phyloP scores from a whole-genome alignment of 1,140 invertebrate genomes.

The Temnothorax curvispinosus region DNA sequence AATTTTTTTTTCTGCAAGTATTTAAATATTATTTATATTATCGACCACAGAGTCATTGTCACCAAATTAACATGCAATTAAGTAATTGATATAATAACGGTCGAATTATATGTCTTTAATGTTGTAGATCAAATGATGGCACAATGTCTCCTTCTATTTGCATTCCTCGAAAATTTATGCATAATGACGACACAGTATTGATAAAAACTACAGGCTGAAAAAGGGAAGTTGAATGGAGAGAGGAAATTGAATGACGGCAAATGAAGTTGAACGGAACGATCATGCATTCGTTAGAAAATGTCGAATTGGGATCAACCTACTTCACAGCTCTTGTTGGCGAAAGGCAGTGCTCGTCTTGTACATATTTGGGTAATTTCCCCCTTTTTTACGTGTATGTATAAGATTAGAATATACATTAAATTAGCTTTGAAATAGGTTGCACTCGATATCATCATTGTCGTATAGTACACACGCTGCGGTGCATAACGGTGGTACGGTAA shows the following conservation, averaged over 20 bases:
- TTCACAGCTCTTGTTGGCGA: slow-evolving; percentile 78
- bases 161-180: neutral
- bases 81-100: neutral
- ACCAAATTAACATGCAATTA: neutral
- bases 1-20: neutral
- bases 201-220: slow-evolving; percentile 2
- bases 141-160: slow-evolving; percentile 25
- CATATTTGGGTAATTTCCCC: slow-evolving; percentile 62
- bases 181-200: slow-evolving; percentile 17
- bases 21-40: neutral
- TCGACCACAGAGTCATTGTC: neutral
- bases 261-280: slow-evolving; percentile 50
- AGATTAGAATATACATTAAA: slow-evolving; percentile 73
- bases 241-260: slow-evolving; percentile 9
- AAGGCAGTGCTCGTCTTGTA: slow-evolving; percentile 80
- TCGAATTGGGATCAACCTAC: slow-evolving; percentile 69
- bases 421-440: slow-evolving; percentile 72
- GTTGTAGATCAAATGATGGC: slow-evolving; percentile 39
- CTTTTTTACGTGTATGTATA: slow-evolving; percentile 64
- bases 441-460: slow-evolving; percentile 55
- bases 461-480: slow-evolving; percentile 39
- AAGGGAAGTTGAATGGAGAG: slow-evolving; percentile 13
- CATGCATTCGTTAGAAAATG: slow-evolving; percentile 46
- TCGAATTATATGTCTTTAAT: slow-evolving; percentile 5
- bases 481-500: slow-evolving; percentile 61